Percentiles rank a stretch among this genome's conserved stretches.
phyloP scores from a whole-genome alignment of 1,140 invertebrate genomes.

The Lepidostoma basale region DNA sequence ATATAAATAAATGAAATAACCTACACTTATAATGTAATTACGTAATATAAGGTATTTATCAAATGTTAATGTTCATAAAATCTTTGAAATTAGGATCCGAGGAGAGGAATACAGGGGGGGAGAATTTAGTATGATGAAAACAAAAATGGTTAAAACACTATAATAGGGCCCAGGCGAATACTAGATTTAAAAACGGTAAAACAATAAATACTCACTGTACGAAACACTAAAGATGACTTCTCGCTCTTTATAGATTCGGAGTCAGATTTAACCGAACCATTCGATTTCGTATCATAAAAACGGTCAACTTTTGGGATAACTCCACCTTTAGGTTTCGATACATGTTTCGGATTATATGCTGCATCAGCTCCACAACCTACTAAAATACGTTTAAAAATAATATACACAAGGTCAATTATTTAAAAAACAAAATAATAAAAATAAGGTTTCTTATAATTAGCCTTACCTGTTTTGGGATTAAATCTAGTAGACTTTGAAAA shows the following conservation, averaged over 20 bases:
- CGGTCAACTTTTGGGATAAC: constrained; percentile 36
- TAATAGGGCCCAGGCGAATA: no score
- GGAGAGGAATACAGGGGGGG: no score
- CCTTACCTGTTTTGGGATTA: constrained; percentile 33
- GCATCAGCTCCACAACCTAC: constrained; percentile 44
- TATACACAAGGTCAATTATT: neutral
- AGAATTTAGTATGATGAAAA: no score
- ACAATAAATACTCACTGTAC: constrained; percentile 22
- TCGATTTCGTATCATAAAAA: constrained; percentile 12
- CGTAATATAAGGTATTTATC: no score
- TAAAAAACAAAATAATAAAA: neutral
- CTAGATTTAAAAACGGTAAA: no score
- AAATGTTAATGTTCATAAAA: no score
- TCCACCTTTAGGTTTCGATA: constrained; percentile 32
- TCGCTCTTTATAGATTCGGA: constrained; percentile 40
- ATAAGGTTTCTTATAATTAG: neutral
- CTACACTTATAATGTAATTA: no score
- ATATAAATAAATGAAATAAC: no score
- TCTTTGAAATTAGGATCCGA: no score
- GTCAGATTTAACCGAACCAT: constrained; percentile 28
- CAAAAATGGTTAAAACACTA: no score
- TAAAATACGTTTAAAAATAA: constrained; percentile 23
- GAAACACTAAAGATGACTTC: constrained; percentile 34
- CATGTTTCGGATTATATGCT: constrained; percentile 31
- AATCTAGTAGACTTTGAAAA: constrained; percentile 39